Percentiles rank a stretch among this genome's conserved stretches.
These are phyloP conservation scores for Porphyrio hochstetteri DNA, from an alignment of 2,113 vertebrate species.

Conservation along the genomic window DNA sequence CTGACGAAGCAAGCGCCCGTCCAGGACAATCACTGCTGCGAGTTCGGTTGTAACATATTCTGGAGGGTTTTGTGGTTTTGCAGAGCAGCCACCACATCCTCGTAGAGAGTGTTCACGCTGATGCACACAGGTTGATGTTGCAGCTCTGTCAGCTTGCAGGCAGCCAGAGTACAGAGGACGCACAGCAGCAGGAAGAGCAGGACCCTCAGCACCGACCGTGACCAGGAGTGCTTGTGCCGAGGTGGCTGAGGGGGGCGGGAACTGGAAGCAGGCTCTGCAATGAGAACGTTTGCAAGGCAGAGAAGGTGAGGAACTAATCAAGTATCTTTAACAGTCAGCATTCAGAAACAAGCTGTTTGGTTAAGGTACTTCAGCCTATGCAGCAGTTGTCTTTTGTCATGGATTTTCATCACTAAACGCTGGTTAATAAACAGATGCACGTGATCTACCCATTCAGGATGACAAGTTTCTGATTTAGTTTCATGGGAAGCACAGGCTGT, in stretches of 20 bases:
- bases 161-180: conserved; percentile 64
- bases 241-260: conserved; percentile 55
- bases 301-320: background rate
- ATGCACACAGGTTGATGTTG: conserved; percentile 79
- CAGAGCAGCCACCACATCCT: conserved; percentile 81
- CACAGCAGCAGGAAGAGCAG: conserved; percentile 77
- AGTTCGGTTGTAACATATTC: conserved; percentile 83
- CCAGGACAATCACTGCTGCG: conserved; percentile 72
- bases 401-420: background rate
- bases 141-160: conserved; percentile 84
- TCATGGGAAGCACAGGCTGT: background rate
- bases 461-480: background rate
- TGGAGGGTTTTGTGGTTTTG: conserved; percentile 81
- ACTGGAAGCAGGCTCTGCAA: conserved; percentile 64
- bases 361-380: background rate
- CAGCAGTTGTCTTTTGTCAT: background rate
- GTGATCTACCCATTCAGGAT: background rate
- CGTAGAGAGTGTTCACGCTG: conserved; percentile 79
- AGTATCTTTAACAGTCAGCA: background rate
- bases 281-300: background rate
- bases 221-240: conserved; percentile 67
- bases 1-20: conserved; percentile 20
- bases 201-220: conserved; percentile 74
- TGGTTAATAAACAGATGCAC: background rate
- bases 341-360: background rate